Evolutionary conservation across 1,140 invertebrate species (phyloP).

Genomic region (Pogonomyrmex barbatus): DNA sequence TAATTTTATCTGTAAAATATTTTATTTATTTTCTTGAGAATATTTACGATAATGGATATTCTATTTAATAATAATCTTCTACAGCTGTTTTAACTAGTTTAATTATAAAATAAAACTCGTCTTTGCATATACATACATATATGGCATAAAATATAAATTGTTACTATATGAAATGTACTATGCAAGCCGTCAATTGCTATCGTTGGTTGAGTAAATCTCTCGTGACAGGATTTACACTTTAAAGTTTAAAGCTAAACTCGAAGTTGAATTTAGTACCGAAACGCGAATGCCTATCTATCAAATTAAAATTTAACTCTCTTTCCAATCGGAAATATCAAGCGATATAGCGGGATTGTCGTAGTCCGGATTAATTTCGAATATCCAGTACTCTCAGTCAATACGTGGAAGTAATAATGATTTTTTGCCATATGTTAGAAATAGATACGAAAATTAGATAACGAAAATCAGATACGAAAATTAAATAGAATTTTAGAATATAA

Average conservation of each 20-base stretch:
- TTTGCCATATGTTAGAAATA: not conserved
- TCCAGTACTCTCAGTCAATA: not conserved
- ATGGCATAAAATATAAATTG: slow-evolving; percentile 34
- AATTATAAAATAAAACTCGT: not conserved
- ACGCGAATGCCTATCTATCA: slow-evolving; percentile 55
- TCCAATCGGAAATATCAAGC: slow-evolving; percentile 42
- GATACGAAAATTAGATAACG: not conserved
- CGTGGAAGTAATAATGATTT: not conserved
- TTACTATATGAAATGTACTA: not conserved
- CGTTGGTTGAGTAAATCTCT: not conserved
- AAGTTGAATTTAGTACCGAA: slow-evolving; percentile 41
- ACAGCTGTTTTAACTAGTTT: not conserved
- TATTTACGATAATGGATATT: not conserved
- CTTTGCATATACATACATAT: not conserved
- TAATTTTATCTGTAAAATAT: not conserved
- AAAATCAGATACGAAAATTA: not conserved
- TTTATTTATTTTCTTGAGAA: slow-evolving; percentile 3
- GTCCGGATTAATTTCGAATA: slow-evolving; percentile 25
- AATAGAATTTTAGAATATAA: not conserved
- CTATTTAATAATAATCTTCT: slow-evolving; percentile 1
- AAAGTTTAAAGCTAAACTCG: slow-evolving; percentile 52
- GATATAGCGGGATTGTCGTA: slow-evolving; percentile 25
- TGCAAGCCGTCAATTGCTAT: not conserved
- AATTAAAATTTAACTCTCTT: slow-evolving; percentile 57
- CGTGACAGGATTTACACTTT: slow-evolving; percentile 55